Conservation (phyloP, 2,797 vertebrate species). For the Sebastes alutus region DNA sequence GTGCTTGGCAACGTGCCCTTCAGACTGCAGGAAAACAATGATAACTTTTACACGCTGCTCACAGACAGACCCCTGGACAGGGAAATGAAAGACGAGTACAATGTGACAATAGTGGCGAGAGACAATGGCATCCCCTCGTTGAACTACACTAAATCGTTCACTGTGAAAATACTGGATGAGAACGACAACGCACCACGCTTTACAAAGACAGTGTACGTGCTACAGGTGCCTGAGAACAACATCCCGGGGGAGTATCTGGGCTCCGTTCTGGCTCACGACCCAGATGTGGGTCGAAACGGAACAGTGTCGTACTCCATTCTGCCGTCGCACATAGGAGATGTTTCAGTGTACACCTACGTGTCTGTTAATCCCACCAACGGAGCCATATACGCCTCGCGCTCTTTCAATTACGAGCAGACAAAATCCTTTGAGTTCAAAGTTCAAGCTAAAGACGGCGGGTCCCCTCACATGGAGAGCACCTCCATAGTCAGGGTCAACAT, state of each 20-base stretch:
- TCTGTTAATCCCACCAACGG: slow-evolving; percentile 99
- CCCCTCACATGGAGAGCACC: slow-evolving; percentile 95
- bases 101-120: slow-evolving; percentile 95
- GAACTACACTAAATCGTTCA: slow-evolving; percentile 96
- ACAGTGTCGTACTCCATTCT: slow-evolving; percentile 96
- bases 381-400: slow-evolving; percentile 96
- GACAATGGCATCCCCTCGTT: slow-evolving; percentile 95
- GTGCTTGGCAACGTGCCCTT: slow-evolving; percentile 94
- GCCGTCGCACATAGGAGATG: slow-evolving; percentile 93
- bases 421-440: slow-evolving; percentile 98
- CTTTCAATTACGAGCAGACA: slow-evolving; percentile 98
- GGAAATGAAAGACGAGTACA: slow-evolving; percentile 96
- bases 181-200: slow-evolving; percentile 98
- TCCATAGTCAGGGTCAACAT: slow-evolving; percentile 93
- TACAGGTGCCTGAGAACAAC: slow-evolving; percentile 98
- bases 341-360: slow-evolving; percentile 97
- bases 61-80: slow-evolving; percentile 95
- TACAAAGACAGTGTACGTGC: slow-evolving; percentile 92
- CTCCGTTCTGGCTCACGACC: slow-evolving; percentile 95
- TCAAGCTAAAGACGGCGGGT: slow-evolving; percentile 95
- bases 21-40: slow-evolving; percentile 95
- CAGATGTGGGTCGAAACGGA: slow-evolving; percentile 95
- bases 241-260: slow-evolving; percentile 98
- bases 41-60: slow-evolving; percentile 96
- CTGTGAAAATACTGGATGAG: slow-evolving; percentile 94